These are phyloP conservation scores for Irena cyanogastra DNA, from an alignment of 2,113 vertebrate species.

Conservation along the genomic window DNA sequence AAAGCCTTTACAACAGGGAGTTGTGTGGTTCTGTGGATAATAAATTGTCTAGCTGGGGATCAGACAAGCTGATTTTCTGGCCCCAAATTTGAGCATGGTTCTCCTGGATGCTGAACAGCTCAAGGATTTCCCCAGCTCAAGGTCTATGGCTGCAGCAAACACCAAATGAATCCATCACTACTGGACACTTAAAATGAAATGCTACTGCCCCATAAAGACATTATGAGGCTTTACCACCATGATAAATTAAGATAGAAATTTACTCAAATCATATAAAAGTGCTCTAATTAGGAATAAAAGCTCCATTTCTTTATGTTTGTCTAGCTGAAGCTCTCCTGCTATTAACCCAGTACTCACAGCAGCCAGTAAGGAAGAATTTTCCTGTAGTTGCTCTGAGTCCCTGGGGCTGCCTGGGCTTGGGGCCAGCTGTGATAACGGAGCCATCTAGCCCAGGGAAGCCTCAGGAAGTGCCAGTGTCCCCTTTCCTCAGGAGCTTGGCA, in stretches of 20 bases:
- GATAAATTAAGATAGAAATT: slow-evolving; percentile 25
- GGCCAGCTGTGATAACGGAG: background rate
- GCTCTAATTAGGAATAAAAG: slow-evolving; percentile 29
- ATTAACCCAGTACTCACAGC: background rate
- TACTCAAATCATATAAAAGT: background rate
- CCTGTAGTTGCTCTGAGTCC: background rate
- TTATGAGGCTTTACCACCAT: background rate
- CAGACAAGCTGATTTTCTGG: background rate
- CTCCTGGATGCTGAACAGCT: background rate
- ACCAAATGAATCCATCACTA: slow-evolving; percentile 1
- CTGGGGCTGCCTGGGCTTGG: background rate
- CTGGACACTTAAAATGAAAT: slow-evolving; percentile 34
- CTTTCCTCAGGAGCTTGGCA: background rate
- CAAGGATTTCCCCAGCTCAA: background rate
- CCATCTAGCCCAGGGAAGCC: background rate
- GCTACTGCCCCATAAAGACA: slow-evolving; percentile 5
- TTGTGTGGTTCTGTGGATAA: background rate
- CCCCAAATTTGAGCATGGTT: background rate
- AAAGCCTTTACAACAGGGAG: background rate
- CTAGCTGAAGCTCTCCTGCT: background rate
- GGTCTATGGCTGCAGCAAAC: background rate
- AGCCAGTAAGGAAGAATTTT: background rate
- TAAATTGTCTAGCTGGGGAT: background rate
- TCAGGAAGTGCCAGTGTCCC: background rate
- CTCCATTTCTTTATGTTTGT: background rate